phyloP scores from a whole-genome alignment of 1,140 invertebrate genomes.

The Colletes latitarsis region DNA sequence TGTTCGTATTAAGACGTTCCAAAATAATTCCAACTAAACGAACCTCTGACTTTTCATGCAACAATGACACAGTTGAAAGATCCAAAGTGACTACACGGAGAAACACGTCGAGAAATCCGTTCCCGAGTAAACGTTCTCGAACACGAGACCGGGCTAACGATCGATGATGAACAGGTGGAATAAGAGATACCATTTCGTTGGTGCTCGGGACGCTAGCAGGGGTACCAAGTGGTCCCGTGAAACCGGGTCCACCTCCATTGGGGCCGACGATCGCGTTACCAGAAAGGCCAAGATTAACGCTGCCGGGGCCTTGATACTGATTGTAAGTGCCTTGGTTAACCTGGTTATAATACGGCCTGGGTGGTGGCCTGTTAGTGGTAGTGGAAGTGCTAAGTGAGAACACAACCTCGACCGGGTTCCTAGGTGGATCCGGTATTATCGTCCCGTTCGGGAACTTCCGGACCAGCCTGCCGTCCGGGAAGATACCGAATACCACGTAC shows the following conservation, averaged over 20 bases:
- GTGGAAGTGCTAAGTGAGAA: conserved; percentile 78
- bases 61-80: conserved; percentile 23
- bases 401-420: conserved; percentile 80
- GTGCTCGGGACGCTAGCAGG: conserved; percentile 69
- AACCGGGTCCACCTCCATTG: conserved; percentile 70
- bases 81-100: neutral
- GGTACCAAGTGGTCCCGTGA: conserved; percentile 70
- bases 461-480: conserved; percentile 87
- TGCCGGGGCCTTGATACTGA: conserved; percentile 68
- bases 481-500: conserved; percentile 87
- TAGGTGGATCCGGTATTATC: conserved; percentile 85
- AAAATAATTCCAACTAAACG: too few relatives aligned
- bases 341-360: conserved; percentile 71
- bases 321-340: conserved; percentile 72
- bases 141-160: conserved; percentile 20
- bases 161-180: conserved; percentile 63
- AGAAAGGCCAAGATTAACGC: conserved; percentile 75
- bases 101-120: neutral
- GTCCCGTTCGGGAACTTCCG: conserved; percentile 88
- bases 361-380: conserved; percentile 77
- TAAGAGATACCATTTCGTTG: conserved; percentile 76
- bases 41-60: neutral
- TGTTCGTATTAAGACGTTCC: too few relatives aligned
- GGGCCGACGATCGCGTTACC: conserved; percentile 74
- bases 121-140: neutral